Evolutionary conservation across 1,140 invertebrate species (phyloP), one percentile per base, ranked within the genome.

Genomic region (Platyscapa corneri): DNA sequence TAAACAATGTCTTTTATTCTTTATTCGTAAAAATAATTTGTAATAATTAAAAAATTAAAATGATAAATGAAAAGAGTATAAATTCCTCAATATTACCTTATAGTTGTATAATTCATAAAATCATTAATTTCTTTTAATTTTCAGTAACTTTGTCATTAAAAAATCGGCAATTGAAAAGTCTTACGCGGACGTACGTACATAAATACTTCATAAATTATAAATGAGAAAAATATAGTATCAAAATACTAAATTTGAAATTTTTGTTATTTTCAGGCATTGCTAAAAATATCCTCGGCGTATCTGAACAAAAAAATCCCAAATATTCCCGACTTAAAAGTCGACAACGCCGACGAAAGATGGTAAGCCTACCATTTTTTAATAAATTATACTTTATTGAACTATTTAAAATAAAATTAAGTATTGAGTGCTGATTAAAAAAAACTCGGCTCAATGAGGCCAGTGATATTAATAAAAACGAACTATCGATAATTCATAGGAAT

Each of bases 161-260:
- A 95, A 97, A 88, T 98, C 97, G 32, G 95, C 97, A 34, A 97
- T 99, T 88, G 98, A 99, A 92, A 99, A 98, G 91, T 97, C 97
- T 27, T 99, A 99, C 93, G 98, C 97, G 0, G 98, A 99, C 95
- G 97, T 98, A 95, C 90, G 87, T 82, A 74, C 14, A 20, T 32
- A 60, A 77, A 46, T 16, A 14, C 46, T 77, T 3, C 16, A 46
- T 20, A 10, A 49, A 32, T 49, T 49, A 20, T n/a, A 76, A 49
- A 39, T 23, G n/a, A 20, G 27, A 75, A 32, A 18, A 16, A 53
- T 53, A 78, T 53, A 78, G 49, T 75, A 72, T 74, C 8, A 16
- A 39, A 1, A 23, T 34, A 37, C 53, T 42, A 18, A 10, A 77
- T 49, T n/a, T 76, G 3, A 30, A n/a, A 46, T 1, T 0, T 0